Base-by-base conservation (phyloP, 2,888 invertebrate species). In the Coelogynopora nodosa region DNA sequence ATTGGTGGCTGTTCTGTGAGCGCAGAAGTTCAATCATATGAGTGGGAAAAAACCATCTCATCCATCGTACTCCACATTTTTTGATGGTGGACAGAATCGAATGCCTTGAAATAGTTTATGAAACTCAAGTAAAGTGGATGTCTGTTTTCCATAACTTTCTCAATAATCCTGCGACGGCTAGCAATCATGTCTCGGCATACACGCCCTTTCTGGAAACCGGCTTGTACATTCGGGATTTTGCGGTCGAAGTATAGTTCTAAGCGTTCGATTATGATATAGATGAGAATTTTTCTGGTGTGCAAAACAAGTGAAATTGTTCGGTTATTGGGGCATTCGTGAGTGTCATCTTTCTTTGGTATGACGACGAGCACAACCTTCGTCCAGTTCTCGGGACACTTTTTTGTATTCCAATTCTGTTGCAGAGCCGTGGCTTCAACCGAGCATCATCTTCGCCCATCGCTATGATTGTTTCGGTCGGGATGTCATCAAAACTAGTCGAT, bases 301-400 rank as follows among this genome's bases (percentile, higher is more conserved):
- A 10, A 80, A 26, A 82, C 28, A 5, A 82, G 82, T 5, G 82
- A 82, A 82, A 82, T 82, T 30, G 31, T 82, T 29, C 82, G 82
- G 31, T 82, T 10, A 27, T 80, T 82, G 31, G 27, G 23, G 23
- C 82, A 82, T 82, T 82, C 82, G 18, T 29, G 29, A 82, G 82
- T 30, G 81, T 80, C 81, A 30, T 30, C 82, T 26, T 82, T 82
- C 82, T 82, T 82, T 82, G 82, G 82, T 13, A 82, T 82, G 82
- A 82, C 23, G 23, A 82, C 82, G 31, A 82, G 28, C 13, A 82
- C 13, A 30, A 29, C 18, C 18, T 30, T 29, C 28, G 82, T 28
- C 82, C 29, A 82, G 27, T 5, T n/a, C 82, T 29, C 28, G 2
- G 29, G 82, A 23, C 82, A 82, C 28, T 29, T 18, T 27, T 82